Base-by-base conservation (phyloP, 2,113 vertebrate genomes). In the Grammomys dolichurus region DNA sequence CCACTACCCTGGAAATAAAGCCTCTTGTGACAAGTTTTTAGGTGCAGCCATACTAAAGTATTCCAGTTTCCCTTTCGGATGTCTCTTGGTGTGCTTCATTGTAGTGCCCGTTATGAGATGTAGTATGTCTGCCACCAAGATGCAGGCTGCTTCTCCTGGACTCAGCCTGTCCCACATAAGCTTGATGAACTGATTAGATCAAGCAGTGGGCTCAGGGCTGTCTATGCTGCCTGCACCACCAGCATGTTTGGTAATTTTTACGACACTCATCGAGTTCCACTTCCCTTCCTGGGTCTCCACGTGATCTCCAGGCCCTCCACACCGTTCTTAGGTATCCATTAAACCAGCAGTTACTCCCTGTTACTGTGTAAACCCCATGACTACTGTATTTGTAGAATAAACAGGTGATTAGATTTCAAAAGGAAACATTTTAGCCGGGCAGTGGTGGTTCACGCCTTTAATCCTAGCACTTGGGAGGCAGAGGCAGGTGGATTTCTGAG, bases 201-300 rank as follows among this genome's bases (percentile, higher is more conserved):
- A 1, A 70, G 46, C 63, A 4, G 2, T 11, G 82, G 10, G 26
- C 43, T 22, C 60, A 48, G 60, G 60, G 4, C 40, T 65, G 58
- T 3, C 14, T 12, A 9, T 24, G 51, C 33, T 7, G 5, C 54
- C 54, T 24, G 19, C 3, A 11, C 17, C 76, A 10, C 56, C 31
- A n/a, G 26, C 26, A 33, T n/a, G 36, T 10, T 46, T 33, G 81
- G 58, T 19, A 9, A 46, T 28, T 20, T 40, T 84, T 26, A 63
- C 2, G 13, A 8, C 1, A 28, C 36, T 13, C 7, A 11, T 85
- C 40, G 17, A 5, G 14, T 40, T 40, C 1, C 16, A n/a, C 6
- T 33, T 26, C 20, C 82, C 40, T 19, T 31, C n/a, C 12, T 22
- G 10, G 48, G 9, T 33, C 43, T 65, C n/a, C n/a, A 19, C 20